phyloP scores from a whole-genome alignment of 2,113 vertebrate species.

The Excalfactoria chinensis region DNA sequence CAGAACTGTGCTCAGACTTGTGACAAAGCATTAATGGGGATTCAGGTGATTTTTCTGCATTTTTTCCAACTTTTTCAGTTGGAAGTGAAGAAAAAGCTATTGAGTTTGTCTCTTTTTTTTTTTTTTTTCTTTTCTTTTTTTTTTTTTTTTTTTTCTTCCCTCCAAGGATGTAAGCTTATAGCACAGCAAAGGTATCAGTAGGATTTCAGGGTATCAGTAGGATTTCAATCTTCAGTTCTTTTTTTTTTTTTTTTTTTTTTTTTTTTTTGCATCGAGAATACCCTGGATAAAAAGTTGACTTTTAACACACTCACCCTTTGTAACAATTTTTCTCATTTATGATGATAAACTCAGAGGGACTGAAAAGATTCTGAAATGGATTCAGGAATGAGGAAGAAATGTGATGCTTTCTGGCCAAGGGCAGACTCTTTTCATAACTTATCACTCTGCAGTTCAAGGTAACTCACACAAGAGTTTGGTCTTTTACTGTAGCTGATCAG shows the following conservation, averaged over 20 bases:
- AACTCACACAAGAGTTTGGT: background rate
- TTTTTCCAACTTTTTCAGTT: background rate
- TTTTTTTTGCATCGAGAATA: background rate
- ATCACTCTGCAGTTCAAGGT: background rate
- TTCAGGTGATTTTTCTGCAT: background rate
- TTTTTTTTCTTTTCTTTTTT: too few relatives aligned
- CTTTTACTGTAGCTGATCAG: background rate
- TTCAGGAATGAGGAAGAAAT: background rate
- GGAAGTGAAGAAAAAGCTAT: background rate
- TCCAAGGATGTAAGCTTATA: background rate
- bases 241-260: too few relatives aligned
- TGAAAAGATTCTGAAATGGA: background rate
- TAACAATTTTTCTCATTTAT: background rate
- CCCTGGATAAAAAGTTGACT: background rate
- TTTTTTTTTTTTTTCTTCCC: background rate
- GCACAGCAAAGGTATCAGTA: rapidly evolving
- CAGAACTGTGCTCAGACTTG: background rate
- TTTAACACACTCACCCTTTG: background rate
- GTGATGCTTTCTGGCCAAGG: background rate
- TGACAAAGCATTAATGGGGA: background rate
- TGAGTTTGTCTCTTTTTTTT: background rate
- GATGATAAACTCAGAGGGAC: background rate
- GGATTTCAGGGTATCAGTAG: background rate
- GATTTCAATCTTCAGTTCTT: background rate
- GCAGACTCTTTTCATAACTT: background rate